These are phyloP conservation scores for Lutjanus argentimaculatus DNA, from an alignment of 2,797 vertebrate species.

Conservation along the genomic window DNA sequence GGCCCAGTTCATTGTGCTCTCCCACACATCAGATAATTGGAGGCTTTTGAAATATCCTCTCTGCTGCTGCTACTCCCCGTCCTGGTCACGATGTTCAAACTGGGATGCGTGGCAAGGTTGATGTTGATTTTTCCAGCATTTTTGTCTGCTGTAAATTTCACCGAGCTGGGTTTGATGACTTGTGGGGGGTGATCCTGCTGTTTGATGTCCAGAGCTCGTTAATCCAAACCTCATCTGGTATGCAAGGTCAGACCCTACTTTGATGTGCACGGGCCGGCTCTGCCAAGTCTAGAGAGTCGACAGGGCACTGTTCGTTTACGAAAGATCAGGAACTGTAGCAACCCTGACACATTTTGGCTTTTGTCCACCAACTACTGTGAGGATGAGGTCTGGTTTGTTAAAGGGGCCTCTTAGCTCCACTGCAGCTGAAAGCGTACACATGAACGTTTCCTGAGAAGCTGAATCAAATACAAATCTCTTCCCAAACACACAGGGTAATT, in stretches of 20 bases:
- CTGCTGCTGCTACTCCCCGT: slow-evolving; percentile 35
- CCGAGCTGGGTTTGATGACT: slow-evolving; percentile 61
- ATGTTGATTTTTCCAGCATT: slow-evolving; percentile 66
- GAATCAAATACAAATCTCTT: slow-evolving; percentile 57
- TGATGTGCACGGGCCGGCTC: slow-evolving; percentile 64
- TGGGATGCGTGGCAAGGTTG: slow-evolving; percentile 54
- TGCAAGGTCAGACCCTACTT: slow-evolving; percentile 82
- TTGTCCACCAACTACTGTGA: slow-evolving; percentile 71
- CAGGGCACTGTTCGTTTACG: slow-evolving; percentile 63
- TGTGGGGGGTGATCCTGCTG: slow-evolving; percentile 63
- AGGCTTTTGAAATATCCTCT: slow-evolving; percentile 64
- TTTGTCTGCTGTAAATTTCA: slow-evolving; percentile 69
- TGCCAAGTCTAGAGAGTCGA: slow-evolving; percentile 66
- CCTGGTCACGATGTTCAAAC: slow-evolving; percentile 71
- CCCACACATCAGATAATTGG: slow-evolving; percentile 80
- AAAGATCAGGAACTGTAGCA: slow-evolving; percentile 70
- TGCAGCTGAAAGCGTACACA: slow-evolving; percentile 40
- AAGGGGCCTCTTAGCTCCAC: slow-evolving; percentile 52
- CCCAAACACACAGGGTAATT: slow-evolving; percentile 49
- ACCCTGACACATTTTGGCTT: slow-evolving; percentile 67
- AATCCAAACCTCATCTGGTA: slow-evolving; percentile 82
- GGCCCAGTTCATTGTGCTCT: slow-evolving; percentile 59
- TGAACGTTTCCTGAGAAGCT: slow-evolving; percentile 53
- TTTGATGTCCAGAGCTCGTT: slow-evolving; percentile 83
- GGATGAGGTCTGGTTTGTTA: slow-evolving; percentile 61